These are phyloP conservation scores for Syngnathus typhle DNA, from an alignment of 2,113 vertebrate species.

Conservation along the genomic window DNA sequence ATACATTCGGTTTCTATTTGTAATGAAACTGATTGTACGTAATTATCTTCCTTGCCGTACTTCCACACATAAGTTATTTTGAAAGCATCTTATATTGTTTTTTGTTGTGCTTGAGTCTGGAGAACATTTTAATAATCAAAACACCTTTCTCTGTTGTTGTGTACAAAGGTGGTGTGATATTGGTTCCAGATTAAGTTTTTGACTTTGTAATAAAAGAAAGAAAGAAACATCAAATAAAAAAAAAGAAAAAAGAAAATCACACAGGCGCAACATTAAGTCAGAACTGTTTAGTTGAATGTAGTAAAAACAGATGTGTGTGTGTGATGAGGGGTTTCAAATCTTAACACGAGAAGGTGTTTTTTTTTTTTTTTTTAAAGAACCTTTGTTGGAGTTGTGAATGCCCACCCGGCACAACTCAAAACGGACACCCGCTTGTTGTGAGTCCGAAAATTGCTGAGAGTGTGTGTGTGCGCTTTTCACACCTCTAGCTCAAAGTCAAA, in stretches of 20 bases:
- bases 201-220: conserved; percentile 64
- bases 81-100: neutral
- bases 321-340: neutral
- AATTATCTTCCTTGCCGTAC: neutral
- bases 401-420: neutral
- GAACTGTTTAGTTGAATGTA: conserved; percentile 18
- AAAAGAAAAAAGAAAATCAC: neutral
- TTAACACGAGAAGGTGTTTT: neutral
- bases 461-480: conserved; percentile 45
- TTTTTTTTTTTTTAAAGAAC: neutral
- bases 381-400: neutral
- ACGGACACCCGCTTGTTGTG: neutral
- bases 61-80: neutral
- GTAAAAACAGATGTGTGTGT: neutral
- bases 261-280: conserved; percentile 2
- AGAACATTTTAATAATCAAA: neutral
- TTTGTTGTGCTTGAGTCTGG: neutral
- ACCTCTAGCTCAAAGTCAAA: conserved; percentile 97
- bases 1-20: neutral
- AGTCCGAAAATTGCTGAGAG: neutral
- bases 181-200: conserved; percentile 42
- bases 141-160: neutral
- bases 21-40: neutral
- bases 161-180: neutral
- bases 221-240: conserved; percentile 14